Conservation (phyloP, 2,113 vertebrate species). For the Ictalurus punctatus region DNA sequence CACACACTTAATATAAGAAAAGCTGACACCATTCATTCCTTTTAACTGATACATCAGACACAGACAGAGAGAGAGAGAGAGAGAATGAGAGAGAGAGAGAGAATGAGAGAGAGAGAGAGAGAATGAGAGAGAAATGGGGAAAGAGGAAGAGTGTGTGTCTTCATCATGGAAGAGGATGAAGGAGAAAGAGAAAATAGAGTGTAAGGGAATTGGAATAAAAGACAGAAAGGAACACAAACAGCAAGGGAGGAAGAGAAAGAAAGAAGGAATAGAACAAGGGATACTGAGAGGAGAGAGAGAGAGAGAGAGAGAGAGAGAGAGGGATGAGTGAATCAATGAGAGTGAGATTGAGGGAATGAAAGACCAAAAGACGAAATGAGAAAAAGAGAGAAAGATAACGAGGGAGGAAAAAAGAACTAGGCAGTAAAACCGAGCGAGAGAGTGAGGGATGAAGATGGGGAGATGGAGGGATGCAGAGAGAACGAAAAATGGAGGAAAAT, state of each 20-base stretch:
- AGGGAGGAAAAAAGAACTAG: neutral
- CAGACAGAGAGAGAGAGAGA: neutral
- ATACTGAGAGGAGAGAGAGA: neutral
- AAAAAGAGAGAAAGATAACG: neutral
- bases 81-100: neutral
- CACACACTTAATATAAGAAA: constrained; percentile 9
- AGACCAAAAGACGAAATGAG: neutral
- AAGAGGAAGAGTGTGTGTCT: neutral
- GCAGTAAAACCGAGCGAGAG: neutral
- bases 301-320: neutral
- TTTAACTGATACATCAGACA: neutral
- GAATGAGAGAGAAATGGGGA: neutral
- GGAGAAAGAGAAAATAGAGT: neutral
- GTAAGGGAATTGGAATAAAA: neutral
- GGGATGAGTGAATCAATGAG: neutral
- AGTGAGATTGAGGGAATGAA: neutral
- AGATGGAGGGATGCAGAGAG: neutral
- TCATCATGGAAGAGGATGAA: neutral
- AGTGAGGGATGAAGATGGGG: neutral
- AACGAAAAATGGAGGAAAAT: neutral
- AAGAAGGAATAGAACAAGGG: neutral
- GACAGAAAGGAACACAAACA: neutral
- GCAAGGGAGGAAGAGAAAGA: neutral
- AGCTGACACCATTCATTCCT: constrained; percentile 23
- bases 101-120: neutral